These are phyloP conservation scores for Ammodytes dubius DNA, from an alignment of 2,113 vertebrate genomes.

Conservation along the genomic window DNA sequence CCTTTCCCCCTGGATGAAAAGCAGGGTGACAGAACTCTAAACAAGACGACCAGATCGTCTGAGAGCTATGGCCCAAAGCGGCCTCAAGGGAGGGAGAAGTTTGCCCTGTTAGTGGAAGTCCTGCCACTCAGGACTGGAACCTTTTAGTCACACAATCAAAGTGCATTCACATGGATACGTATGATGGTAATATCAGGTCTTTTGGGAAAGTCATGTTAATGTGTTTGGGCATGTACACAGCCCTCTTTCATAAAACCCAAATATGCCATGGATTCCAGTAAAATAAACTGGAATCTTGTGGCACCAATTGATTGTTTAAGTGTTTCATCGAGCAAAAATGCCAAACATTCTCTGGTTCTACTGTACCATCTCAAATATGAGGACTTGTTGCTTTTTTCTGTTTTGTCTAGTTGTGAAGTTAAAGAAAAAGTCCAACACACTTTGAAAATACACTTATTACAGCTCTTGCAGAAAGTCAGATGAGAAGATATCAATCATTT, in stretches of 20 bases:
- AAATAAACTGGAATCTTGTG: not conserved
- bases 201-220: not conserved
- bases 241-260: not conserved
- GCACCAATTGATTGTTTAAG: not conserved
- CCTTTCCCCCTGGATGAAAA: conserved; percentile 75
- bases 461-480: not conserved
- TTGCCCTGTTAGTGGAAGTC: conserved; percentile 42
- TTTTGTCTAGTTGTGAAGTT: not conserved
- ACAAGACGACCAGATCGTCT: conserved; percentile 75
- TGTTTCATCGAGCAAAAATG: not conserved
- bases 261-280: not conserved
- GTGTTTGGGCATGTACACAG: not conserved
- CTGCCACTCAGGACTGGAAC: conserved; percentile 56
- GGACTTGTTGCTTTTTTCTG: not conserved
- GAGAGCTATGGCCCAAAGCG: conserved; percentile 37
- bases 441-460: not conserved
- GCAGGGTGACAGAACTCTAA: conserved; percentile 82
- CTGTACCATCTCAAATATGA: no score
- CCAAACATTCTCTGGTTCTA: no score
- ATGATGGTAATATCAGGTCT: not conserved
- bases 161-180: not conserved
- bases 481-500: not conserved
- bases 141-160: conserved; percentile 37
- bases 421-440: not conserved
- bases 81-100: conserved; percentile 63